Conservation (phyloP, 2,888 invertebrate species). For the Sphecodes monilicornis region DNA sequence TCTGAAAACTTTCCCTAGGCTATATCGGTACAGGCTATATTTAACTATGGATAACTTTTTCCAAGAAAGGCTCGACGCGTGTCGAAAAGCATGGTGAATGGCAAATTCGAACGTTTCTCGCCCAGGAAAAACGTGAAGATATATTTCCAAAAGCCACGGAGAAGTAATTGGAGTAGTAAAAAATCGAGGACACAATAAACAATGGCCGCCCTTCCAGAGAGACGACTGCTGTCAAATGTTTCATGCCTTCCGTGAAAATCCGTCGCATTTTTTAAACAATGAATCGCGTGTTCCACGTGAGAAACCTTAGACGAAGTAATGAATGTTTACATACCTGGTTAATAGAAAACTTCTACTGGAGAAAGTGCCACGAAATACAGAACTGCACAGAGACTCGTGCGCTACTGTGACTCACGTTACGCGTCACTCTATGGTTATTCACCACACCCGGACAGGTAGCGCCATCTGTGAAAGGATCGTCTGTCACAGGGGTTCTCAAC, state of each 20-base stretch:
- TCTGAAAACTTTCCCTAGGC: conserved; percentile 20
- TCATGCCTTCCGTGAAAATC: neutral
- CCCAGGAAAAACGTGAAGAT: neutral
- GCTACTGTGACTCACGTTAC: conserved; percentile 72
- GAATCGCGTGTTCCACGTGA: neutral
- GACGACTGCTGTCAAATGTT: conserved; percentile 57
- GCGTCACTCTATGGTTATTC: conserved; percentile 72
- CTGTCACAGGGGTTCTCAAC: conserved; percentile 9
- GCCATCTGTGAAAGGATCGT: conserved; percentile 61
- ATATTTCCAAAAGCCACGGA: neutral
- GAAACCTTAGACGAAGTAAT: neutral
- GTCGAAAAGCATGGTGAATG: neutral
- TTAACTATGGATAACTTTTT: conserved; percentile 29
- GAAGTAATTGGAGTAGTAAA: conserved; percentile 11
- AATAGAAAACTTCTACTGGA: conserved; percentile 10
- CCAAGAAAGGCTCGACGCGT: neutral
- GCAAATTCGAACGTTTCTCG: no score
- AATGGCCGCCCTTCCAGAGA: conserved; percentile 60
- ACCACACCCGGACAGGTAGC: conserved; percentile 74
- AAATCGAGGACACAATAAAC: conserved; percentile 51
- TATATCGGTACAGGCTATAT: conserved; percentile 45
- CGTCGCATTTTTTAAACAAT: neutral
- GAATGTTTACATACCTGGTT: conserved; percentile 56
- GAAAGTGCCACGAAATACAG: conserved; percentile 20
- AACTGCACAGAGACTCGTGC: conserved; percentile 44